phyloP scores from a whole-genome alignment of 1,140 invertebrate species.

The Pinna nobilis region DNA sequence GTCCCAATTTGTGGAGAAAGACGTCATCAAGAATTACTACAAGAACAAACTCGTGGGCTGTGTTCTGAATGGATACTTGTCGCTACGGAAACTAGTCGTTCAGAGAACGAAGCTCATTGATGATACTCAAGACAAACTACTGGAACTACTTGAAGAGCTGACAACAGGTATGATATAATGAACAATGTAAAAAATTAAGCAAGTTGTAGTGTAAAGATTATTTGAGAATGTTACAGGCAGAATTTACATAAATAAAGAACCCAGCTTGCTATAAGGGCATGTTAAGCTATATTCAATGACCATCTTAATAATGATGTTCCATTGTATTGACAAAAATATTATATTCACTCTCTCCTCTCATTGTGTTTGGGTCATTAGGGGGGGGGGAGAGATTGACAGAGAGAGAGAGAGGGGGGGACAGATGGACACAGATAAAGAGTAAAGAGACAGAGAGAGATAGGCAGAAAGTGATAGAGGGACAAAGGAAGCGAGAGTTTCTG shows the following conservation, averaged over 20 bases:
- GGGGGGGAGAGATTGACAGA: too few species aligned
- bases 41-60: conserved; percentile 92
- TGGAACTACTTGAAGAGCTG: conserved; percentile 97
- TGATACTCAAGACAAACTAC: conserved; percentile 95
- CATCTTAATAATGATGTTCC: not conserved
- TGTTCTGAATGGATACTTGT: conserved; percentile 95
- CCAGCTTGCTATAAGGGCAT: not conserved
- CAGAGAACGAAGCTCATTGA: conserved; percentile 96
- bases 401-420: too few species aligned
- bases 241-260: not conserved
- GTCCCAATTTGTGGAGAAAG: conserved; percentile 82
- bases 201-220: too few species aligned
- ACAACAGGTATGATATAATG: conserved; percentile 93
- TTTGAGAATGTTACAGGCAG: too few species aligned
- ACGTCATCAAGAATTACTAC: conserved; percentile 88
- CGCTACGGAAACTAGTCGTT: conserved; percentile 91
- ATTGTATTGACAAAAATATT: not conserved
- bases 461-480: too few species aligned
- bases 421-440: too few species aligned
- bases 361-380: too few species aligned
- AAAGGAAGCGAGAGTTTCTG: too few species aligned
- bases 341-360: too few species aligned
- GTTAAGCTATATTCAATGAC: not conserved
- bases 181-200: too few species aligned
- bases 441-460: too few species aligned